Base-by-base conservation (phyloP, 2,888 invertebrate species). In the Athalia rosae region DNA sequence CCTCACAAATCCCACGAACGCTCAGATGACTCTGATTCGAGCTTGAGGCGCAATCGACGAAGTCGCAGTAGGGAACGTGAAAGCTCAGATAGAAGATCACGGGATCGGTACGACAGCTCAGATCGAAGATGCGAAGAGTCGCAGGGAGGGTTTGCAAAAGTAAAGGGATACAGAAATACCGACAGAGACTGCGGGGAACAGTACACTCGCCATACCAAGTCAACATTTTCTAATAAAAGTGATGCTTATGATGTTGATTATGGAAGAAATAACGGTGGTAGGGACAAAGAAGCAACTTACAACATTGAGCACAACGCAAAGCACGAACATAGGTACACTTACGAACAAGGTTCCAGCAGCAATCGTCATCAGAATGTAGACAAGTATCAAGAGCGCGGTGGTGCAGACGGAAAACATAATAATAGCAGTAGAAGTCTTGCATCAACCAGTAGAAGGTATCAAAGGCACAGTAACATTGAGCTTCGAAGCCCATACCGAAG, bases 61-160 rank as follows among this genome's bases (percentile, higher is more conserved):
- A 89, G 89, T 79, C 86, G 86, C 4, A 85, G 85, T 45, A 83
- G 84, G 45, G 87, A 86, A 71, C 83, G 85, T 62, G 84, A 84
- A 7, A 78, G 76, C n/a, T 78, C 78, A 4, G 82, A 82, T 45
- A 82, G 82, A 77, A 80, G 81, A 15, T 85, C 85, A 0, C 81
- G 87, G 9, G 84, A 86, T 77, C 87, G 87, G 53, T 87, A 87
- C 73, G 87, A 87, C 64, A 86, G 86, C 77, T 77, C 79, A 4
- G 85, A 86, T 79, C 82, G 86, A 7, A 81, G 87, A 62, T 28
- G 71, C n/a, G 77, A 66, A 61, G 76, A 80, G 4, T 76, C 53
- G 11, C 71, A 53, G n/a, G 78, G 69, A 56, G 67, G 73, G 41
- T 6, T 61, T 62, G 77, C 81, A 28, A 76, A 78, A 28, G 67